Evolutionary conservation across 2,797 vertebrate genomes (phyloP).

Genomic region (Echiichthys vipera): DNA sequence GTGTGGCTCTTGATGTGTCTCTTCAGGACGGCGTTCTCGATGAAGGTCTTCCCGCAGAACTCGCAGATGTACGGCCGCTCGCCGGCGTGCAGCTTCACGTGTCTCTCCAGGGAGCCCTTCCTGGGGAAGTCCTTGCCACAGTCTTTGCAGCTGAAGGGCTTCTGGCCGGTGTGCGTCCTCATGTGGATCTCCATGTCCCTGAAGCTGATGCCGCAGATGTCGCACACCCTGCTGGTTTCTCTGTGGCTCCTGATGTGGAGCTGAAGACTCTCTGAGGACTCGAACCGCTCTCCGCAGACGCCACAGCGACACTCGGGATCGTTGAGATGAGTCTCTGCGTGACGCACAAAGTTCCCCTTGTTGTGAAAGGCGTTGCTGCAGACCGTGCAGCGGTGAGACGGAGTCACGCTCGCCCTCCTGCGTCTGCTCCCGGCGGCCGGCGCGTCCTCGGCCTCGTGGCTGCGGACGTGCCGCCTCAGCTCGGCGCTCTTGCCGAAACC

Average conservation of each 20-base stretch:
- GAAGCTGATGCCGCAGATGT: constrained; percentile 62
- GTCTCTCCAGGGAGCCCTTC: constrained; percentile 68
- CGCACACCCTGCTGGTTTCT: constrained; percentile 50
- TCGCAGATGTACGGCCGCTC: constrained; percentile 73
- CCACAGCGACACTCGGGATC: constrained; percentile 47
- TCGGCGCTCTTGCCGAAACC: constrained; percentile 34
- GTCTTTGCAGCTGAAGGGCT: constrained; percentile 69
- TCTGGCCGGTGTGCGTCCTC: constrained; percentile 58
- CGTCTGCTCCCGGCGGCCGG: not conserved
- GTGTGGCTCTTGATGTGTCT: constrained; percentile 74
- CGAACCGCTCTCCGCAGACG: constrained; percentile 43
- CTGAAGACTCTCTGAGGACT: constrained; percentile 49
- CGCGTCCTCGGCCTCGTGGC: not conserved
- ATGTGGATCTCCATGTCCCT: constrained; percentile 71
- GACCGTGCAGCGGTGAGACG: constrained; percentile 59
- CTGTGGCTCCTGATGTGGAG: constrained; percentile 66
- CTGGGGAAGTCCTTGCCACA: constrained; percentile 75
- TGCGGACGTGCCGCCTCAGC: constrained; percentile 37
- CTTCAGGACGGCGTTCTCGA: constrained; percentile 66
- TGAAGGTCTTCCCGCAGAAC: constrained; percentile 76
- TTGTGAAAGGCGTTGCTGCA: constrained; percentile 59
- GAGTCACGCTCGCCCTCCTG: constrained; percentile 28
- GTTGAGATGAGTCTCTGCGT: constrained; percentile 60
- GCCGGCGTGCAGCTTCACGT: constrained; percentile 65
- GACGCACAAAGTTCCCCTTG: constrained; percentile 62